Percentiles rank a stretch among this genome's conserved stretches.
These are phyloP conservation scores for Branchipolynoe longqiensis DNA, from an alignment of 2,888 invertebrate genomes.

Conservation along the genomic window DNA sequence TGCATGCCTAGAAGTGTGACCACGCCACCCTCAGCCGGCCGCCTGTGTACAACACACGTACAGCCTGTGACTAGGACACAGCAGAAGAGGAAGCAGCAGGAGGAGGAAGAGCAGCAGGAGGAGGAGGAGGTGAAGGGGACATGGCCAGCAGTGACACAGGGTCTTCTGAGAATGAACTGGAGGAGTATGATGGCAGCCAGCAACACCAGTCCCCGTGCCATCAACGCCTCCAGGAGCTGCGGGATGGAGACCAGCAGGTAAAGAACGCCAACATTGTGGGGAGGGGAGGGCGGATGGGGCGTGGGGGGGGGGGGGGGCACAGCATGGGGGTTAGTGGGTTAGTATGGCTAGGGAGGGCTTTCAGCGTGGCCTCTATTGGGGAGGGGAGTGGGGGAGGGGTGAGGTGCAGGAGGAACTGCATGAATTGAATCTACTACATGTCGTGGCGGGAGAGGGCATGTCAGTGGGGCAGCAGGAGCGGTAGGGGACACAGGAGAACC, in stretches of 20 bases:
- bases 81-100: background rate
- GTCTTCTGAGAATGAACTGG: slow-evolving; percentile 41
- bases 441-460: too few relatives aligned
- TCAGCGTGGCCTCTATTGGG: too few relatives aligned
- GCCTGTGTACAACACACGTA: background rate
- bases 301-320: background rate
- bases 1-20: background rate
- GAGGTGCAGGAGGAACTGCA: too few relatives aligned
- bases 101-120: background rate
- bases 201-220: slow-evolving; percentile 7
- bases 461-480: slow-evolving; percentile 31
- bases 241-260: too few relatives aligned
- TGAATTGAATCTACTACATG: too few relatives aligned
- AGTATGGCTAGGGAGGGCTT: too few relatives aligned
- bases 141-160: slow-evolving; percentile 44
- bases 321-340: background rate
- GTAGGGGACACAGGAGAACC: background rate
- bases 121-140: background rate
- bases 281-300: background rate
- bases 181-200: slow-evolving; percentile 1
- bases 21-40: background rate
- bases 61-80: background rate
- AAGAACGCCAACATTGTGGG: background rate
- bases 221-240: background rate
- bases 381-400: too few relatives aligned